Percentiles rank a stretch among this genome's conserved stretches.
These are phyloP conservation scores for Sorex maritimensis DNA, from an alignment of 2,797 vertebrate species.

Conservation along the genomic window DNA sequence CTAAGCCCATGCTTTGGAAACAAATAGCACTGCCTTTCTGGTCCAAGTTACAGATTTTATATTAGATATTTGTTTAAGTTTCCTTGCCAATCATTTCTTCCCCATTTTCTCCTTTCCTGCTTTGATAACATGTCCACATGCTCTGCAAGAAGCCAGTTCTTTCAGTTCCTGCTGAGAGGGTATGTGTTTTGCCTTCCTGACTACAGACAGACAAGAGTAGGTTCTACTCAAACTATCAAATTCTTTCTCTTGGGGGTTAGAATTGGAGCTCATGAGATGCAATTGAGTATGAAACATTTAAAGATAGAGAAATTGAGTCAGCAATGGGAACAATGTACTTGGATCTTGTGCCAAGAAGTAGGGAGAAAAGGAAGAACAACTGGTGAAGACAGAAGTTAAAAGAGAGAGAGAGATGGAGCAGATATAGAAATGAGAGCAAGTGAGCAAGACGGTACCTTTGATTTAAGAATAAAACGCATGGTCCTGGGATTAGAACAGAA, in stretches of 20 bases:
- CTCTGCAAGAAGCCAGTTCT: neutral
- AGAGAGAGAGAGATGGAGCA: neutral
- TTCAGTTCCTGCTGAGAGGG: neutral
- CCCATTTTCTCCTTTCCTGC: neutral
- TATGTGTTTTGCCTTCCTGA: neutral
- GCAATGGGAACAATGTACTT: neutral
- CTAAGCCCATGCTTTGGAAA: neutral
- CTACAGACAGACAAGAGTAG: neutral
- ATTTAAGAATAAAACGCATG: neutral
- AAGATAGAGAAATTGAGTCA: slow-evolving; percentile 4
- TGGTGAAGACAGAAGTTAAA: neutral
- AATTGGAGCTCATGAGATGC: neutral
- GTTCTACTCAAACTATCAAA: neutral
- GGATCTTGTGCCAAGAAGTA: slow-evolving; percentile 17
- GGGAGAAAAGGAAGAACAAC: neutral
- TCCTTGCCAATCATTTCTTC: neutral
- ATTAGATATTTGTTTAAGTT: neutral
- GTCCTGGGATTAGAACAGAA: neutral
- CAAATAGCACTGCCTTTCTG: neutral
- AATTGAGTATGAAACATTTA: neutral
- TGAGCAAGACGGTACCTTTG: slow-evolving; percentile 16
- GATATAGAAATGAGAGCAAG: neutral
- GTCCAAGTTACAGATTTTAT: neutral
- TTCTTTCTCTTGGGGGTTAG: neutral
- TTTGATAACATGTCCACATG: neutral